A percentile compares a stretch with the other conserved stretches of the same genome.
These are phyloP conservation scores for Solenodon paradoxus DNA, from an alignment of 2,113 vertebrate genomes.

Conservation along the genomic window DNA sequence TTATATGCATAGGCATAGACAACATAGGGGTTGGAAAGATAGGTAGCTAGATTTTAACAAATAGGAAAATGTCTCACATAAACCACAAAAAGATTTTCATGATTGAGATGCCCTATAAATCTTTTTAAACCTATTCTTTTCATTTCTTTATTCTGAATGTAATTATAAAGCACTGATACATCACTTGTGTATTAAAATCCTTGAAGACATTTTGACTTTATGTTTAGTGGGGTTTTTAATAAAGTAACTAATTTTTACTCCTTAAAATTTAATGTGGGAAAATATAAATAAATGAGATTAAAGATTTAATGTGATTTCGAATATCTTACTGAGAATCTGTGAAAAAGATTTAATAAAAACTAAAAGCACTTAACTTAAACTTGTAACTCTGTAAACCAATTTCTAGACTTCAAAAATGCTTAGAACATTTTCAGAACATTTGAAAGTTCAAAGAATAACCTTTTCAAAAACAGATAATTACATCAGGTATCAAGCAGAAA, in stretches of 20 bases:
- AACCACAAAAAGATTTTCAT: background rate
- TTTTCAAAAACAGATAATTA: constrained; percentile 18
- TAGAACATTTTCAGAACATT: background rate
- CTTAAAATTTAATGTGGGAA: background rate
- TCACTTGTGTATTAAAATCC: background rate
- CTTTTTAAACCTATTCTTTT: background rate
- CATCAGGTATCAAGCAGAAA: background rate
- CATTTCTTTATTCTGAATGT: background rate
- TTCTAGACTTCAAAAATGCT: constrained; percentile 41
- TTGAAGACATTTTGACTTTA: background rate
- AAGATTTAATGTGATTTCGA: background rate
- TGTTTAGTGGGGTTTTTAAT: constrained; percentile 5
- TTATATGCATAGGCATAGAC: background rate
- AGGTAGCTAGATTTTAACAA: background rate
- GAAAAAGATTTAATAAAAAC: constrained; percentile 38
- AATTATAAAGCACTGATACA: background rate
- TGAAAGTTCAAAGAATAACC: constrained; percentile 45
- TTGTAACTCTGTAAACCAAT: background rate
- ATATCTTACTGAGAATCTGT: background rate
- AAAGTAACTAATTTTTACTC: background rate
- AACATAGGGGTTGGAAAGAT: background rate
- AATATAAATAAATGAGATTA: background rate
- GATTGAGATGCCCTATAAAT: background rate
- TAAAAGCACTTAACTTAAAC: background rate
- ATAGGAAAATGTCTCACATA: constrained; percentile 6